These are phyloP conservation scores for Eucidaris tribuloides DNA, from an alignment of 35 echinoderm and acorn worm species.

Conservation along the genomic window DNA sequence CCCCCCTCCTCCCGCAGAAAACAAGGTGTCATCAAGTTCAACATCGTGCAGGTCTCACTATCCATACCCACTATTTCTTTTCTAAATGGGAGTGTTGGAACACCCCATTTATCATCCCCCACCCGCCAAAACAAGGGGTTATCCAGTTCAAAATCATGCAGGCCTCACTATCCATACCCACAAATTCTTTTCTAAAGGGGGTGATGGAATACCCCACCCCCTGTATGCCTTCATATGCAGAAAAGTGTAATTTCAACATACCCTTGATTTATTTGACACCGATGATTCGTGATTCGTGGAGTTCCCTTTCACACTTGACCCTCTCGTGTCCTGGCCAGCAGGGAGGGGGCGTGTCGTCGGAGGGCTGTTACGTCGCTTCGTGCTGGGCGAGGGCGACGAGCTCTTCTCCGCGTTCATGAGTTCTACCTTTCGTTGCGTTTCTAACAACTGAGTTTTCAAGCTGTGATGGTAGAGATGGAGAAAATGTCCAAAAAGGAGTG, in stretches of 20 bases:
- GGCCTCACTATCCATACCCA: too few relatives aligned
- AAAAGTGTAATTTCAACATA: not conserved
- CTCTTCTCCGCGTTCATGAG: not conserved
- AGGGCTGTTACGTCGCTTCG: slow-evolving; percentile 4
- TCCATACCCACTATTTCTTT: too few relatives aligned
- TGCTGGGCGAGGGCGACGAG: not conserved
- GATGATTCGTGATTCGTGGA: not conserved
- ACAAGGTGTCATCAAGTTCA: too few relatives aligned
- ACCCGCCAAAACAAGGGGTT: too few relatives aligned
- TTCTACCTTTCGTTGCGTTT: slow-evolving; percentile 54
- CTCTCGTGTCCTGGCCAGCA: not conserved
- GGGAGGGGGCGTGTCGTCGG: not conserved
- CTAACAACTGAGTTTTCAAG: slow-evolving; percentile 61
- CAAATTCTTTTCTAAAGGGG: too few relatives aligned
- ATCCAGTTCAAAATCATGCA: too few relatives aligned
- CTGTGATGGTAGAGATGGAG: not conserved
- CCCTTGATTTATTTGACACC: not conserved
- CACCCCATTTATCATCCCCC: too few relatives aligned
- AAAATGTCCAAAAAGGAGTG: not conserved
- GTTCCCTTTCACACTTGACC: not conserved
- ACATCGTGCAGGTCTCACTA: too few relatives aligned
- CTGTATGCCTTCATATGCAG: not conserved
- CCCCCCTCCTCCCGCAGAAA: too few relatives aligned
- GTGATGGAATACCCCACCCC: too few relatives aligned
- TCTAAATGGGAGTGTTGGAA: too few relatives aligned